Evolutionary conservation across 1,140 invertebrate species (phyloP).

Genomic region (Choristoneura fumiferana): DNA sequence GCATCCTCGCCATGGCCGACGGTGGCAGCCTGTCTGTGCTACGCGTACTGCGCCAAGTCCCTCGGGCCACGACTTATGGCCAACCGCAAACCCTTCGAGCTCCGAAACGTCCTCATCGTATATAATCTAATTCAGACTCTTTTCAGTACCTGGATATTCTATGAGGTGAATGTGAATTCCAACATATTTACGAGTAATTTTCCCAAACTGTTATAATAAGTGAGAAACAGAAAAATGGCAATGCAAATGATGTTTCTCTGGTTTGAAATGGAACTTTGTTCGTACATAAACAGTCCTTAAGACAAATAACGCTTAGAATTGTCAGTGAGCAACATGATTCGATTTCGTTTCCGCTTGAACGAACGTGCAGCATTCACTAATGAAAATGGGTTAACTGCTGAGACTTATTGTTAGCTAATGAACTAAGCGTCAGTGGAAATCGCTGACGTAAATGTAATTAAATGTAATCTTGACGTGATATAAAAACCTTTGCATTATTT

Average conservation of each 20-base stretch:
- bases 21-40: slow-evolving; percentile 88
- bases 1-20: slow-evolving; percentile 96
- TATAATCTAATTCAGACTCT: slow-evolving; percentile 95
- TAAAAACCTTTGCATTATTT: too few species aligned
- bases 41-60: slow-evolving; percentile 91
- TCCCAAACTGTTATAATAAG: too few species aligned
- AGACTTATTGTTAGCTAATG: slow-evolving; percentile 9
- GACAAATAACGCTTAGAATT: too few species aligned
- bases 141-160: slow-evolving; percentile 95
- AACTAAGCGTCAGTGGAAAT: slow-evolving; percentile 7
- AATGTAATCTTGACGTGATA: neutral
- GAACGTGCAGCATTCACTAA: neutral
- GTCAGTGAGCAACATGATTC: neutral
- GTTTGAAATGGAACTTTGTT: too few species aligned
- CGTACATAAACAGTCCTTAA: too few species aligned
- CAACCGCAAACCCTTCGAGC: slow-evolving; percentile 92
- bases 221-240: too few species aligned
- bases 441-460: slow-evolving; percentile 17
- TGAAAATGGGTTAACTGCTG: slow-evolving; percentile 10
- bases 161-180: slow-evolving; percentile 86
- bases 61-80: slow-evolving; percentile 94
- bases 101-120: slow-evolving; percentile 88
- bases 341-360: neutral
- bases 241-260: too few species aligned
- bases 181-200: slow-evolving; percentile 4